Evolutionary conservation across 2,888 invertebrate genomes (phyloP), one percentile per base, ranked within the genome.

Genomic region (Horisme vitalbata): DNA sequence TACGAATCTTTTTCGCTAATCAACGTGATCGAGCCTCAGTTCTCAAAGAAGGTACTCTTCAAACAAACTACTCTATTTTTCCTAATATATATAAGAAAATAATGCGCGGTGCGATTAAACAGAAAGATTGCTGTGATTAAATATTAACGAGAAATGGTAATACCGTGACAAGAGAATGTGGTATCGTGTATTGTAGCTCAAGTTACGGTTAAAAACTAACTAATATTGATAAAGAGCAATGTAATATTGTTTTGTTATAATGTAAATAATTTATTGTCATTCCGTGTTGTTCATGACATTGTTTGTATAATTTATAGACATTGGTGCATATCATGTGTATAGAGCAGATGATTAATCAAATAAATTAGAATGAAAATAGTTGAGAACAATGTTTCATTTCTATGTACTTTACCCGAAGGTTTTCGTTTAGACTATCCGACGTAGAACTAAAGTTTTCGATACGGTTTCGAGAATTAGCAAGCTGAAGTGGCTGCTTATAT

Each of bases 291-390:
- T 82, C 76, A 78, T 80, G 62, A 67, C 72, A 77, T 83, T 63
- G 74, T 87, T 87, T 85, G 73, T 86, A 84, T 89, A 79, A 87
- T 88, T 88, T 86, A 85, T 88, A 88, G 83, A 80, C 88, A 88
- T 88, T 88, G 89, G 88, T 88, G 89, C 89, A 89, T 89, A 89
- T 89, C 89, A 89, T 87, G 89, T 89, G 88, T 87, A 86, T 88
- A 88, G 86, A 79, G 78, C 88, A 84, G 87, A 87, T 83, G 88
- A 84, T 83, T 87, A 89, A 82, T 87, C 88, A 79, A 89, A 87
- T 88, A 88, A 89, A 89, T 85, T 89, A 88, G 88, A 88, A 81
- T 51, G 69, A 79, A 83, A 83, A 80, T 76, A 82, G 76, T 77
- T 79, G 64, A 83, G 32, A 61, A 53, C 45, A 66, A 67, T 70